Base-by-base conservation (phyloP, 1,140 invertebrate species). In the Prorops nasuta region DNA sequence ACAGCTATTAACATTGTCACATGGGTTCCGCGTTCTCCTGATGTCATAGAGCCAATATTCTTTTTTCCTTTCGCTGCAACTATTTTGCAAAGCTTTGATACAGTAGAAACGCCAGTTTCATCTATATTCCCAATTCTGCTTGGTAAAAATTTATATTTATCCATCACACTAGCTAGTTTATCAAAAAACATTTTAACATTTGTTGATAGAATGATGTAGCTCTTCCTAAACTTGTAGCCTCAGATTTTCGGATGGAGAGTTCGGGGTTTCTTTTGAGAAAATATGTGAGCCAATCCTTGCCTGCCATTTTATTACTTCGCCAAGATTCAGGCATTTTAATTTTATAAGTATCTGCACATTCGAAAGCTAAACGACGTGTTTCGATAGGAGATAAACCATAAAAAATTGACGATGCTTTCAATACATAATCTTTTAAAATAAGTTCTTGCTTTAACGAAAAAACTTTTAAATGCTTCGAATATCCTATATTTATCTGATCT, bases 1-100 rank as follows among this genome's bases (percentile, higher is more conserved):
- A 58, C 50, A 39, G 42, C 50, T n/a, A 16, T 49, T 22, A 46
- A 32, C 37, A 65, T 51, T 24, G 66, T 71, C 6, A 69, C 58
- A 10, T 58, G 39, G 34, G 54, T 63, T 15, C 64, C 68, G 57
- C 66, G 44, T 67, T 74, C 71, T 24, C 48, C 61, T 35, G 61
- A 67, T 32, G 56, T 63, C 20, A 72, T 51, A 28, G 52, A 48
- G 12, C 70, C 64, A 34, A 72, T 53, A 52, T 72, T 60, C 37
- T 63, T 58, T 32, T 53, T 64, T 38, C 62, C 68, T 47, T 63
- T 63, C 40, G 38, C 9, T 10, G 55, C 44, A 32, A 51, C 16
- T 15, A 67, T 44, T 31, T 42, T 19, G 20, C 50, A 37, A 17
- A 58, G 37, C 60, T 54, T 43, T 58, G 63, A 49, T 56, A 55